Evolutionary conservation across 2,113 vertebrate genomes (phyloP).

Genomic region (Zapus hudsonius): DNA sequence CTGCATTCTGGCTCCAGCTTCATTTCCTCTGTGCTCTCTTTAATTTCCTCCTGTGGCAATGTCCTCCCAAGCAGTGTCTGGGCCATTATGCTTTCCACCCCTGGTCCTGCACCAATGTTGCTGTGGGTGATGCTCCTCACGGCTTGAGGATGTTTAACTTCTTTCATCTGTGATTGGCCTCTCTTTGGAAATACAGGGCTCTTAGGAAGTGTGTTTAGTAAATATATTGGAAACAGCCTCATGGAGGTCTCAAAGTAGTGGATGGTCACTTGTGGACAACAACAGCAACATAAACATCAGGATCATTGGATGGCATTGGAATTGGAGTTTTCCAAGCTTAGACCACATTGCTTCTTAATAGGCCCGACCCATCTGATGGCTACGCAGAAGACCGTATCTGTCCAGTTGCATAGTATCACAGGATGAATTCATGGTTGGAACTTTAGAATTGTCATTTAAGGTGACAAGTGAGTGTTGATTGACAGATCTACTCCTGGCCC

Average conservation of each 20-base stretch:
- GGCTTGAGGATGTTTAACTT: not conserved
- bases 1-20: not conserved
- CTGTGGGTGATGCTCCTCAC: not conserved
- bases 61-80: not conserved
- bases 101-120: not conserved
- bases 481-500: not conserved
- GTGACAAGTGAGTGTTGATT: not conserved
- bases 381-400: not conserved
- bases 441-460: not conserved
- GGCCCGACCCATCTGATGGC: too few relatives aligned
- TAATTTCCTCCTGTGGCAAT: constrained; percentile 41
- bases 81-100: not conserved
- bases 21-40: constrained; percentile 58
- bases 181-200: not conserved
- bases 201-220: not conserved
- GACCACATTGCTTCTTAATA: too few relatives aligned
- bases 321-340: not conserved
- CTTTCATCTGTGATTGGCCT: not conserved
- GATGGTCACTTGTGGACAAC: not conserved
- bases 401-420: not conserved
- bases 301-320: not conserved
- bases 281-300: not conserved
- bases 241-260: too few relatives aligned
- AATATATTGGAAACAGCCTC: not conserved
- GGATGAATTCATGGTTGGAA: not conserved